Evolutionary conservation across 2,113 vertebrate genomes (phyloP).

Genomic region (Numenius arquata): DNA sequence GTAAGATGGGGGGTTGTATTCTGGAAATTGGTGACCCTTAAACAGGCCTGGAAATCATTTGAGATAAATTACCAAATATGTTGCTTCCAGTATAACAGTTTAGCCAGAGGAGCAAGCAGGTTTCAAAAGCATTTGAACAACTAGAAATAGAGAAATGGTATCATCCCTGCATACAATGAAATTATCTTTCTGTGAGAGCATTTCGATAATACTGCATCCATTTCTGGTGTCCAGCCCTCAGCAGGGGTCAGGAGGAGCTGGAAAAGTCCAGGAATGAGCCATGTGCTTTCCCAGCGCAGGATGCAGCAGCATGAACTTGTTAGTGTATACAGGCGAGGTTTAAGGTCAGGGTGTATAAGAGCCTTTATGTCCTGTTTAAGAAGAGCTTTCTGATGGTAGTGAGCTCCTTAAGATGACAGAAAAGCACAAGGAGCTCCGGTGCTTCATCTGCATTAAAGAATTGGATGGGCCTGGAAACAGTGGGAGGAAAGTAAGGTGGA

Average conservation of each 20-base stretch:
- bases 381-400: not conserved
- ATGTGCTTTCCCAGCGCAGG: not conserved
- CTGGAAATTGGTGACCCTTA: not conserved
- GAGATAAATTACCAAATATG: not conserved
- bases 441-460: not conserved
- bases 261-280: not conserved
- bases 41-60: not conserved
- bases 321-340: not conserved
- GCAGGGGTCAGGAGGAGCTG: not conserved
- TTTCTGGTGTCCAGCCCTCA: not conserved
- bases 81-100: not conserved
- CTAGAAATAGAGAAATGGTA: not conserved
- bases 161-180: not conserved
- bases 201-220: not conserved
- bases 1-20: not conserved
- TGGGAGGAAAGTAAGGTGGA: not conserved
- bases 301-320: not conserved
- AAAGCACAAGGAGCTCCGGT: not conserved
- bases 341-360: not conserved
- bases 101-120: not conserved
- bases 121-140: not conserved
- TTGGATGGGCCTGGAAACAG: not conserved
- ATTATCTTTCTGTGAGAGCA: not conserved
- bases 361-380: not conserved
- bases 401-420: not conserved